Percentiles rank a stretch among this genome's conserved stretches.
Evolutionary conservation across 2,113 vertebrate genomes (phyloP).

Genomic region (Mormoops blainvillei): DNA sequence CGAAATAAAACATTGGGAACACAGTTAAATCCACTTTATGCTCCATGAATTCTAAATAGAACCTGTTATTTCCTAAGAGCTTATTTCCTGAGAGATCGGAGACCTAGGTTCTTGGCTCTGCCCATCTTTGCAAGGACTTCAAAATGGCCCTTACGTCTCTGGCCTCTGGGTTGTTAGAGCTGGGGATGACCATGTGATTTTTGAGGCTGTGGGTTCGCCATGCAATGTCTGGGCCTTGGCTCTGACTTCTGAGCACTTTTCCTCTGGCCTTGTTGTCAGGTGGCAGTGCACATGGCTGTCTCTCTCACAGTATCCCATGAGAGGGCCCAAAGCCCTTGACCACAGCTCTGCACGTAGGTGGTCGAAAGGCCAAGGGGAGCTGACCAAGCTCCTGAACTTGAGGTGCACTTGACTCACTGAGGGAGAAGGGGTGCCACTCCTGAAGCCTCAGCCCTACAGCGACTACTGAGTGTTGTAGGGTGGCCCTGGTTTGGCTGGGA

Average conservation of each 20-base stretch:
- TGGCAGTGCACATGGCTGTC: too few species aligned
- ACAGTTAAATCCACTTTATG: neutral
- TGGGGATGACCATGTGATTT: neutral
- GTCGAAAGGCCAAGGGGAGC: neutral
- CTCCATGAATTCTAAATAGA: neutral
- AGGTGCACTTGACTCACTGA: neutral
- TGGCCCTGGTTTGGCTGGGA: neutral
- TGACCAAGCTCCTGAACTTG: neutral
- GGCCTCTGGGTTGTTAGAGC: neutral
- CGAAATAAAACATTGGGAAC: neutral
- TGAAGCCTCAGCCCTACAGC: neutral
- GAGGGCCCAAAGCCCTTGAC: neutral
- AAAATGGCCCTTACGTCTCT: neutral
- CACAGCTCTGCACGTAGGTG: neutral
- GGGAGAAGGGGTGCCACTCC: neutral
- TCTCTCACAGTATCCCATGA: neutral
- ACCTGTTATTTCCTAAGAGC: neutral
- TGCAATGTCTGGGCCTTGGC: neutral
- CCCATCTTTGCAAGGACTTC: neutral
- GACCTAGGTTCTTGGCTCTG: neutral
- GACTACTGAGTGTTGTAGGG: neutral
- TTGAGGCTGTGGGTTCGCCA: neutral
- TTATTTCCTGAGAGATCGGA: neutral
- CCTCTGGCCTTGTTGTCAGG: neutral
- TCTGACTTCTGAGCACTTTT: neutral